Evolutionary conservation across 2,113 vertebrate genomes (phyloP).

Genomic region (Forbesichthys papilliferus): DNA sequence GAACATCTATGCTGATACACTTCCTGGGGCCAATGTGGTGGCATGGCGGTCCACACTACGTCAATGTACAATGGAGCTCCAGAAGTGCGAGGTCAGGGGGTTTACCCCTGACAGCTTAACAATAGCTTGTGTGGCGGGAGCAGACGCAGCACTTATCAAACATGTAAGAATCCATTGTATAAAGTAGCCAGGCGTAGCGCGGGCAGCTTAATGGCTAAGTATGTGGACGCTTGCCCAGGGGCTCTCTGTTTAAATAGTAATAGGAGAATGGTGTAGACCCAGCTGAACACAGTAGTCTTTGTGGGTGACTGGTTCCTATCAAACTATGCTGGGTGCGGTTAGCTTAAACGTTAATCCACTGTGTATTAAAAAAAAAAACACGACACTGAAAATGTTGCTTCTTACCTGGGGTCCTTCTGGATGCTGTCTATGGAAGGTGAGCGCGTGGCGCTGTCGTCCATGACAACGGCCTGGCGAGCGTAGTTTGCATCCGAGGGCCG

Average conservation of each 20-base stretch:
- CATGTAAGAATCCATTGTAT: constrained; percentile 56
- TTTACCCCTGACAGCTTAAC: constrained; percentile 28
- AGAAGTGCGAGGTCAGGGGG: constrained; percentile 45
- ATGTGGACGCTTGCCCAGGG: constrained; percentile 43
- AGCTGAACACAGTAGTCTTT: constrained; percentile 58
- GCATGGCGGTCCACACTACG: constrained; percentile 5
- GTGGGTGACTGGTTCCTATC: constrained; percentile 24
- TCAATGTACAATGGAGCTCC: constrained; percentile 44
- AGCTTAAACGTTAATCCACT: background rate
- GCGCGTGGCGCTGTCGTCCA: constrained; percentile 85
- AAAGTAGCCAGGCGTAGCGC: constrained; percentile 36
- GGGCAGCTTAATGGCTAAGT: constrained; percentile 45
- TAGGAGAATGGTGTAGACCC: constrained; percentile 57
- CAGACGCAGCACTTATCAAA: constrained; percentile 44
- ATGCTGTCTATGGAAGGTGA: constrained; percentile 98
- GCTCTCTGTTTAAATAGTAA: constrained; percentile 65
- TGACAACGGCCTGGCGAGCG: constrained; percentile 66
- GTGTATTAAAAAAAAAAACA: constrained; percentile 1
- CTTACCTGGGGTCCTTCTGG: constrained; percentile 95
- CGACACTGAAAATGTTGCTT: background rate
- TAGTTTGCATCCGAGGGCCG: constrained; percentile 83
- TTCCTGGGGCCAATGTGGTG: constrained; percentile 13
- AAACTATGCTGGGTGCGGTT: background rate
- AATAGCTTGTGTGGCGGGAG: constrained; percentile 34
- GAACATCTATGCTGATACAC: background rate